Evolutionary conservation across 2,113 vertebrate genomes (phyloP).

Genomic region (Mesitornis unicolor): DNA sequence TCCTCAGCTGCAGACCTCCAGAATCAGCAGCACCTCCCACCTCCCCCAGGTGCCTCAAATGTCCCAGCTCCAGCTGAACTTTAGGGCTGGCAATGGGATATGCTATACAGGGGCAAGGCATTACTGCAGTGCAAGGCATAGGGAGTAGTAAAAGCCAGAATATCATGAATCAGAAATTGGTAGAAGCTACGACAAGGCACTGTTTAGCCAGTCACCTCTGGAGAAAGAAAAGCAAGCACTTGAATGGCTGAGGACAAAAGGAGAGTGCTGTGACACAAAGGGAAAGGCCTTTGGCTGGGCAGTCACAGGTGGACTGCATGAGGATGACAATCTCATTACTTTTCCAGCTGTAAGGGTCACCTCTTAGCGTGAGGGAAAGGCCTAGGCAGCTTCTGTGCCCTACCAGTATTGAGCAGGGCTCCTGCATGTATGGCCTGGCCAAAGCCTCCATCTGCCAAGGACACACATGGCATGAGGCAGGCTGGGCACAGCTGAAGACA

Average conservation of each 20-base stretch:
- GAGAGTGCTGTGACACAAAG: background rate
- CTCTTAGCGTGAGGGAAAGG: background rate
- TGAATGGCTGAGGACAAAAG: background rate
- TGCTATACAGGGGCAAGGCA: background rate
- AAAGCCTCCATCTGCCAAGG: background rate
- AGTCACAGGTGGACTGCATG: background rate
- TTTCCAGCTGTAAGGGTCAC: background rate
- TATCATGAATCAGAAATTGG: background rate
- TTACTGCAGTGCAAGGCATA: background rate
- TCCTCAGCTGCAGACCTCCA: background rate
- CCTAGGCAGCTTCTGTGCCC: background rate
- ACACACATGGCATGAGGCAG: accelerated
- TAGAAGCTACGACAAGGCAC: background rate
- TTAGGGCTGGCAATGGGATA: background rate
- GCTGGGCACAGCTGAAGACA: background rate
- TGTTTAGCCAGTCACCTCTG: background rate
- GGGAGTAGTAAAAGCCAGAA: background rate
- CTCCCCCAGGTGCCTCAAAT: background rate
- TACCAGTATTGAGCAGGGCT: background rate
- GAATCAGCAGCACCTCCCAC: too few relatives aligned
- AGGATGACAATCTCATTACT: background rate
- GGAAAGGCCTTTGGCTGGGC: background rate
- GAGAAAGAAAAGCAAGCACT: background rate
- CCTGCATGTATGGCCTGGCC: background rate
- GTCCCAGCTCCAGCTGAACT: background rate